Evolutionary conservation across 2,797 vertebrate species (phyloP).

Genomic region (Poeciliopsis infans): DNA sequence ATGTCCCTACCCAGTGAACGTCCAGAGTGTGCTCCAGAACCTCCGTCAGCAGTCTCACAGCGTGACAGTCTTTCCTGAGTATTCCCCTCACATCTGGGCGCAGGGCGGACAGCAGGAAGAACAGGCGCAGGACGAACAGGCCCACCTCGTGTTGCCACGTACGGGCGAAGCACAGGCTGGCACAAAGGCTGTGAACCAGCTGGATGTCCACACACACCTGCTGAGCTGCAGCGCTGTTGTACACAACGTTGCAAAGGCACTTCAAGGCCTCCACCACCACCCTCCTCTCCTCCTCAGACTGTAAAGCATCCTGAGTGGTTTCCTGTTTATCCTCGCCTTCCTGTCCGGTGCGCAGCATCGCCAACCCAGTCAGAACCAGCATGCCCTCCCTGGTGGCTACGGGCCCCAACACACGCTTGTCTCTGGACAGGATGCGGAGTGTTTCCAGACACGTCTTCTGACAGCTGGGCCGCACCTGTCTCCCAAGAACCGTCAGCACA

Average conservation of each 20-base stretch:
- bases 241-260: slow-evolving; percentile 97
- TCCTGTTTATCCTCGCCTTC: slow-evolving; percentile 71
- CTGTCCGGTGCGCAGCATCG: slow-evolving; percentile 77
- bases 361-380: slow-evolving; percentile 87
- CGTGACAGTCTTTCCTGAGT: slow-evolving; percentile 85
- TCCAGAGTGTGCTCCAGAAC: slow-evolving; percentile 91
- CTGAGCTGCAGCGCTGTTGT: slow-evolving; percentile 92
- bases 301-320: slow-evolving; percentile 66
- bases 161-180: slow-evolving; percentile 80
- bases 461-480: slow-evolving; percentile 83
- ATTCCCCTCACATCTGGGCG: slow-evolving; percentile 86
- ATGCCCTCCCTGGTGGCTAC: slow-evolving; percentile 92
- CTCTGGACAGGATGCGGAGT: slow-evolving; percentile 95
- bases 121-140: slow-evolving; percentile 93
- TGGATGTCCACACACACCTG: slow-evolving; percentile 91
- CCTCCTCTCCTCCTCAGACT: slow-evolving; percentile 78
- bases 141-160: slow-evolving; percentile 88
- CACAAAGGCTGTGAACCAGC: slow-evolving; percentile 88
- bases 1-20: slow-evolving; percentile 89
- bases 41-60: slow-evolving; percentile 87
- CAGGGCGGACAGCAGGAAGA: slow-evolving; percentile 95
- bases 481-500: slow-evolving; percentile 86
- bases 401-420: slow-evolving; percentile 92
- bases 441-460: slow-evolving; percentile 92
- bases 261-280: slow-evolving; percentile 96